Base-by-base conservation (phyloP, 2,797 vertebrate genomes). In the Margarornis squamiger region DNA sequence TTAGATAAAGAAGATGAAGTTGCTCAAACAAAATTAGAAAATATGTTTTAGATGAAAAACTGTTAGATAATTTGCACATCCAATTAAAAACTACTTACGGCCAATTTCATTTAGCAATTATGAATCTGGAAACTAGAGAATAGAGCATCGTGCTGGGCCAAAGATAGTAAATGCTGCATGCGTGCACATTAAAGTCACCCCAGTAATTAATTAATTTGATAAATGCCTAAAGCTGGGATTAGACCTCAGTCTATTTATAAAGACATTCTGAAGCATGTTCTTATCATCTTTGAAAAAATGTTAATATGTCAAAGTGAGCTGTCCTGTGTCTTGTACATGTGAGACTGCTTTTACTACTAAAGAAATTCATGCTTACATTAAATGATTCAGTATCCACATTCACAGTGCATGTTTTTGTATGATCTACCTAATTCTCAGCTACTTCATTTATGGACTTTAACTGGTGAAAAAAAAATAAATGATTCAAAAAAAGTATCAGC, bases 361-460 rank as follows among this genome's bases (percentile, higher is more conserved):
- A 75, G 84, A 88, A 87, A 89, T 91, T 67, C 45, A 92, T 12
- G 30, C 51, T 92, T 61, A 71, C 30, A 65, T 45, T 66, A 84
- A 87, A 86, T 65, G n/a, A 89, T 90, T 92, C 70, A 57, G 55
- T 77, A 94, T 77, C 76, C 59, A 92, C 70, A 96, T 85, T 94
- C 77, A 96, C 73, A 90, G 79, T 79, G 92, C 36, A 92, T n/a
- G 86, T 86, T 94, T 96, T 86, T n/a, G 62, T 86, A 76, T 88
- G 65, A 30, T 82, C 48, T 95, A 86, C 93, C 97, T 96, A 97
- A 88, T 93, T 97, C 96, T 98, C 95, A 98, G 98, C 98, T 98
- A 98, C 98, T 98, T 97, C 97, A 98, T 98, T 98, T 98, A 98
- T 98, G 98, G 98, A 98, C 98, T 98, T 97, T 97, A 98, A 98